Percentiles rank a stretch among this genome's conserved stretches.
Evolutionary conservation across 2,113 vertebrate species (phyloP).

Genomic region (Gopherus evgoodei): DNA sequence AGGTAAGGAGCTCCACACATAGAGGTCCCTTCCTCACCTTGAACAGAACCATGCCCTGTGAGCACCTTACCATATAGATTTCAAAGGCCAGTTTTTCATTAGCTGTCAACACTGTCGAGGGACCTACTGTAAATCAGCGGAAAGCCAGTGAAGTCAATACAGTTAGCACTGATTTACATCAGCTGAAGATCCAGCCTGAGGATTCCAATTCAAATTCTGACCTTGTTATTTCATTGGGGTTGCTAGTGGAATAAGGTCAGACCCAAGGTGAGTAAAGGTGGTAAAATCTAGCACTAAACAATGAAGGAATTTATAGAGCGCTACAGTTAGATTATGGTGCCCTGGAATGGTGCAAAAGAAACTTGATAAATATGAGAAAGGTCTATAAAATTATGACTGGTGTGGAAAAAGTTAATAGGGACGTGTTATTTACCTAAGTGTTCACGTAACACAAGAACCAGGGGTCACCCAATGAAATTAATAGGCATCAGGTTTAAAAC

Average conservation of each 20-base stretch:
- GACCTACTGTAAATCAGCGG: neutral
- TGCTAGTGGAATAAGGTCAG: neutral
- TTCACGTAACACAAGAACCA: neutral
- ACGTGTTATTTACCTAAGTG: neutral
- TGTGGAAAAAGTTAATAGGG: neutral
- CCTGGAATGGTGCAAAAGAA: neutral
- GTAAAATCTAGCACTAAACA: neutral
- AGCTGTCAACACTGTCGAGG: neutral
- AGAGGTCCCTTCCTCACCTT: neutral
- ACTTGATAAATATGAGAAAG: neutral
- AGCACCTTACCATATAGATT: neutral
- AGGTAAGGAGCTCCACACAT: accelerated
- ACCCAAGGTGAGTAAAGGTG: neutral
- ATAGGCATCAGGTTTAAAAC: neutral
- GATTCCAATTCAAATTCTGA: neutral
- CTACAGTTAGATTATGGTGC: neutral
- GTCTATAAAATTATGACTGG: neutral
- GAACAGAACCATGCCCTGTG: neutral
- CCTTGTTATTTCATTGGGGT: neutral
- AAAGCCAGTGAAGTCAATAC: neutral
- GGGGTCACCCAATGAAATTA: neutral
- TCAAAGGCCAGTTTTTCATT: neutral
- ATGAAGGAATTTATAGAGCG: neutral
- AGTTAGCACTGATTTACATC: neutral
- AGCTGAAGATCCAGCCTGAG: neutral